Evolutionary conservation across 1,140 invertebrate species (phyloP), one percentile per base, ranked within the genome.

Genomic region (Heterodera carotae): DNA sequence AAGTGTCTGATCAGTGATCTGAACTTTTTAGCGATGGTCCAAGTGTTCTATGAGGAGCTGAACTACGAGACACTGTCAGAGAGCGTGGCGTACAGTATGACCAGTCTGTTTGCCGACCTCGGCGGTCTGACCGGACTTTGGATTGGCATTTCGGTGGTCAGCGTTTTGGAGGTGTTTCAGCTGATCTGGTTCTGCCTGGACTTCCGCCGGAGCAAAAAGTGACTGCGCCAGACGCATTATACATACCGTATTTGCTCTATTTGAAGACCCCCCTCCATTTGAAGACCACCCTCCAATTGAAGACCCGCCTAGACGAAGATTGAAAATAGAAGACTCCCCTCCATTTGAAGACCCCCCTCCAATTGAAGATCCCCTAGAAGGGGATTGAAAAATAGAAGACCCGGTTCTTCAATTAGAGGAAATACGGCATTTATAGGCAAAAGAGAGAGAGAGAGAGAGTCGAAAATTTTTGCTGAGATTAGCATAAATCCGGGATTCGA

Each of bases 1-100:
- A 10, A 12, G 39, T 43, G 7, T 4, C 39, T 53, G 48, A 53
- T 56, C 48, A 56, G 48, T 53, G 15, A 56, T 56, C 48, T 12
- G 22, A 22, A 56, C 2, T 22, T 15, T 56, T 56, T 56, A 56
- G 85, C 85, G n/a, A 88, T 87, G 85, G 82, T 87, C 27, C 85
- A 87, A 78, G 82, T 87, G 15, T 87, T 87, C 69, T 87, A 86
- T 69, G 85, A 87, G 68, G 85, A 87, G 73, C 76, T 87, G 31
- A 87, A 87, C 77, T 87, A 85, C 68, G 85, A 87, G 76, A 87
- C 85, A 64, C 64, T 87, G 60, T 77, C 77, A 25, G 85, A 87
- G 77, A 85, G 68, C 53, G 83, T 80, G 27, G 84, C 85, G 12
- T 87, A 87, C 70, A 80, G 77, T n/a, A 48, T 85, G 69, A 81